These are phyloP conservation scores for Oligia latruncula DNA, from an alignment of 2,888 invertebrate genomes.

Conservation along the genomic window DNA sequence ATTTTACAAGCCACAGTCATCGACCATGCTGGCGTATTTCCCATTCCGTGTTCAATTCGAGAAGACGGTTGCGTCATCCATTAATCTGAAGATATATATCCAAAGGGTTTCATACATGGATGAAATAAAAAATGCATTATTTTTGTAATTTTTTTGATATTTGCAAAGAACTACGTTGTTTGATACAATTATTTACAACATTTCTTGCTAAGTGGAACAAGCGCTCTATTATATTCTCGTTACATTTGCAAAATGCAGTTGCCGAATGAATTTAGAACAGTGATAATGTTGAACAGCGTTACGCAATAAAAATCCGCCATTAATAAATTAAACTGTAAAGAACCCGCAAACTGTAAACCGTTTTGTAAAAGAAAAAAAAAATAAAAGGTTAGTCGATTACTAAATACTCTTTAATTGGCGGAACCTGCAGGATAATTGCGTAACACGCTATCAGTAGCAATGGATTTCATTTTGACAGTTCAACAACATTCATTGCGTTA, in stretches of 20 bases:
- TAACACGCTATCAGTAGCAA: no score
- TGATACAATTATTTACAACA: not conserved
- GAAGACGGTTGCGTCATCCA: not conserved
- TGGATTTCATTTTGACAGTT: no score
- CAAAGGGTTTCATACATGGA: not conserved
- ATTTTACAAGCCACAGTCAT: not conserved
- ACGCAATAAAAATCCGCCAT: not conserved
- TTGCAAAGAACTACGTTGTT: not conserved
- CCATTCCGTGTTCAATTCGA: not conserved
- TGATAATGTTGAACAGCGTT: not conserved
- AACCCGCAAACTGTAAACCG: no score
- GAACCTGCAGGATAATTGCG: no score
- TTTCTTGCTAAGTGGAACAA: not conserved
- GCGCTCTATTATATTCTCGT: not conserved
- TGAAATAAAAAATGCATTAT: no score
- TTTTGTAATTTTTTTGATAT: not conserved
- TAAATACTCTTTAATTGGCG: no score
- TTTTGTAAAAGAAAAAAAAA: no score
- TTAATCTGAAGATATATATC: not conserved
- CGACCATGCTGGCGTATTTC: not conserved
- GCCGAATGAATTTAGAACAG: not conserved
- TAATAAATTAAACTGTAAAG: no score
- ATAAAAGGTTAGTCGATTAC: not conserved
- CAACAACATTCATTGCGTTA: no score
- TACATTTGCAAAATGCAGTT: not conserved